phyloP scores from a whole-genome alignment of 2,113 vertebrate genomes.

The Herpetotheres cachinnans region DNA sequence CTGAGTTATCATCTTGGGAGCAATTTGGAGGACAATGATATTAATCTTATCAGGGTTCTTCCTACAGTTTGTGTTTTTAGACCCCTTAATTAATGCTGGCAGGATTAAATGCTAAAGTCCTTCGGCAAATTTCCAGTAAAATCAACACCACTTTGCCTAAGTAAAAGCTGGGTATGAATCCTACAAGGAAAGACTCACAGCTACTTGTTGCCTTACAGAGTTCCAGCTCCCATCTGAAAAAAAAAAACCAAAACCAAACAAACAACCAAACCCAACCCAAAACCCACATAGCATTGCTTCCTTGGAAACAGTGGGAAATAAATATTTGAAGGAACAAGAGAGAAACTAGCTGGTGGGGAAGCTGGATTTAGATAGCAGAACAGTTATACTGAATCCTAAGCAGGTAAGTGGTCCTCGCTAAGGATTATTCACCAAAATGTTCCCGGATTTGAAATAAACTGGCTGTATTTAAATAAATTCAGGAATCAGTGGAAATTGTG shows the following conservation, averaged over 20 bases:
- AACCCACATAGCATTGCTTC: background rate
- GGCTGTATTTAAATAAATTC: background rate
- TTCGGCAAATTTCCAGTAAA: background rate
- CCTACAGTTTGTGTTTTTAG: background rate
- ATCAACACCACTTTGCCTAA: background rate
- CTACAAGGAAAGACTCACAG: background rate
- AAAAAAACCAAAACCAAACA: background rate
- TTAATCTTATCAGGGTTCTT: conserved; percentile 18
- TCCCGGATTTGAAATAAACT: background rate
- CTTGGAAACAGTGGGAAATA: conserved; percentile 13
- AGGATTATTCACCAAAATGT: background rate
- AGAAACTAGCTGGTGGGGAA: background rate
- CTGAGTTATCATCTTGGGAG: background rate
- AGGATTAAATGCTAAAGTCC: background rate
- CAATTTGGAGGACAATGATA: background rate
- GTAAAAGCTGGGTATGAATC: background rate
- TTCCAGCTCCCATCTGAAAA: background rate
- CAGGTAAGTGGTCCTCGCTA: background rate
- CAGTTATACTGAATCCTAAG: background rate
- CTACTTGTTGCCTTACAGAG: background rate
- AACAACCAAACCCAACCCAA: background rate
- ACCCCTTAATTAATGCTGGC: conserved; percentile 10
- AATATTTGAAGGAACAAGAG: background rate
- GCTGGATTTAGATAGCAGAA: background rate
- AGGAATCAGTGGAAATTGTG: background rate